Evolutionary conservation across 2,113 vertebrate species (phyloP).

Genomic region (Podilymbus podiceps): DNA sequence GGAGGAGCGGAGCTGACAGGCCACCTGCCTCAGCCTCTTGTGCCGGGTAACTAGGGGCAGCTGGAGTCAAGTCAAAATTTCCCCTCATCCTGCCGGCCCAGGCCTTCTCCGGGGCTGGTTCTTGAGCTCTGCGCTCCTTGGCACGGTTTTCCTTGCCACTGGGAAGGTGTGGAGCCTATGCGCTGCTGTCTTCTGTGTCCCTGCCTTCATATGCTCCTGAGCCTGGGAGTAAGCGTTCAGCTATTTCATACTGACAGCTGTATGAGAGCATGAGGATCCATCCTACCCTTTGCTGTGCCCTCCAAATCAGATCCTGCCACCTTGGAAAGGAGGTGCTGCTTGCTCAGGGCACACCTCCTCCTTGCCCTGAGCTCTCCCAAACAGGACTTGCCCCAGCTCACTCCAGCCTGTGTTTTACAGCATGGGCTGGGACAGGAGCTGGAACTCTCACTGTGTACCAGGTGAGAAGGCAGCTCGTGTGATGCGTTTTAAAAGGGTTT

Average conservation of each 20-base stretch:
- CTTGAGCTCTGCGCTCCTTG: not conserved
- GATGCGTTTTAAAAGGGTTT: not conserved
- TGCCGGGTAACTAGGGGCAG: not conserved
- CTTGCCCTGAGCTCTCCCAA: not conserved
- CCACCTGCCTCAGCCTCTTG: not conserved
- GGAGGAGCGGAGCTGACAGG: not conserved
- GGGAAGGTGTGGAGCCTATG: not conserved
- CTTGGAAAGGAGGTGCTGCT: not conserved
- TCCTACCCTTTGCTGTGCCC: fast-evolving
- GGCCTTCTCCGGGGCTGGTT: not conserved
- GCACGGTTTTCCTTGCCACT: not conserved
- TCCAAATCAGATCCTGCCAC: not conserved
- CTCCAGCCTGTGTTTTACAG: not conserved
- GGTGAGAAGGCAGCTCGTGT: not conserved
- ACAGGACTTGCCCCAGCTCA: not conserved
- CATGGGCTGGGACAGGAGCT: not conserved
- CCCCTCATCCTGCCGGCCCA: not conserved
- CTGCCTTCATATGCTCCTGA: not conserved
- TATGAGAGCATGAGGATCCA: not conserved
- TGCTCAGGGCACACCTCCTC: not conserved
- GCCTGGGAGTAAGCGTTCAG: not conserved
- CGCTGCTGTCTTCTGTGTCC: not conserved
- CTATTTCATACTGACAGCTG: not conserved
- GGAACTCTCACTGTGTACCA: not conserved
- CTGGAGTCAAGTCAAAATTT: not conserved